A percentile compares a stretch with the other conserved stretches of the same genome.
These are phyloP conservation scores for Pinctada fucata DNA, from an alignment of 2,888 invertebrate genomes.

Conservation along the genomic window DNA sequence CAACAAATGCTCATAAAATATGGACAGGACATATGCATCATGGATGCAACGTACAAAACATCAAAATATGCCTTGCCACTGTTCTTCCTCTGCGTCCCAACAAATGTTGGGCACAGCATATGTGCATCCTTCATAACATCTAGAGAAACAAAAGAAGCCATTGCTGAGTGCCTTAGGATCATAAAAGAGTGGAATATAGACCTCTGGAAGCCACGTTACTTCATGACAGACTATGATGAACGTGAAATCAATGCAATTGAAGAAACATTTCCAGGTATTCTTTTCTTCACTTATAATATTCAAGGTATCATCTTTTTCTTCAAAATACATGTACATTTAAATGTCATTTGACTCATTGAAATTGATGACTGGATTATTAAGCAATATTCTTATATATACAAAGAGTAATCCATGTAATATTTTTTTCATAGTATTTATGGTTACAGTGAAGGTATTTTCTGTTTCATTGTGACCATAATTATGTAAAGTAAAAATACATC, in stretches of 20 bases:
- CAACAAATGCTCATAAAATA: background rate
- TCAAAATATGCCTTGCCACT: slow-evolving; percentile 12
- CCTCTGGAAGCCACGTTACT: slow-evolving; percentile 7
- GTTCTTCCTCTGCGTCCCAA: slow-evolving; percentile 22
- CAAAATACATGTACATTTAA: no score
- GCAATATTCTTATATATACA: no score
- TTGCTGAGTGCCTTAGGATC: background rate
- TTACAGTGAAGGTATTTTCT: no score
- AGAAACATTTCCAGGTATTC: slow-evolving; percentile 8
- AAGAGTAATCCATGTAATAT: no score
- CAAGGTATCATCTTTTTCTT: background rate
- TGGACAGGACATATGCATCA: slow-evolving; percentile 17
- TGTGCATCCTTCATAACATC: slow-evolving; percentile 10
- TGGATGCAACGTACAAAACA: slow-evolving; percentile 25
- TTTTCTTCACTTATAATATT: background rate
- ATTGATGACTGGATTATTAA: no score
- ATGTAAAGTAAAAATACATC: no score
- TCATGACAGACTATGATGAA: slow-evolving; percentile 21
- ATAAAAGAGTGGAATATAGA: slow-evolving; percentile 17
- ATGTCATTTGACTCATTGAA: no score
- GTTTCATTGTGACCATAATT: no score
- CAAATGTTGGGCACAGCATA: slow-evolving; percentile 14
- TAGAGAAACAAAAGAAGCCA: slow-evolving; percentile 1
- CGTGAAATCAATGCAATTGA: slow-evolving; percentile 22
- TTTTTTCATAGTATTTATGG: no score